Evolutionary conservation across 2,888 invertebrate species (phyloP), one percentile per base, ranked within the genome.

Genomic region (Zeuzera pyrina): DNA sequence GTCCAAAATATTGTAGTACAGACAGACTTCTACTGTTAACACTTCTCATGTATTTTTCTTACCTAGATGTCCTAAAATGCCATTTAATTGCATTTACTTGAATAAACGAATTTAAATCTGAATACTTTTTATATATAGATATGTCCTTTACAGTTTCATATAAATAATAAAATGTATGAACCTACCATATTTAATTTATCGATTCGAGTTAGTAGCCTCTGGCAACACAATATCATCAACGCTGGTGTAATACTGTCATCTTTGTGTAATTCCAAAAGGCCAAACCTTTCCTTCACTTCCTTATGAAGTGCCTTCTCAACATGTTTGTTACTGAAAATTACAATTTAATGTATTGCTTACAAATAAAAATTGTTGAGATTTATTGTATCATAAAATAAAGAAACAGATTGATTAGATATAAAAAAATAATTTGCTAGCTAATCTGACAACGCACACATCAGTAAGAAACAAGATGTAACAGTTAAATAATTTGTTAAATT

Each of bases 211-310:
- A 95, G 72, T 32, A 97, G 71, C 26, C 89, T 85, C 50, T 90
- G 86, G 56, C 94, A 91, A 52, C 94, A 95, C 34, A 88, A 73
- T 36, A 95, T 95, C 96, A 97, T 97, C 38, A 92, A 87, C 38
- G 90, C 91, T 0, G 96, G 95, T 0, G 94, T 93, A 7, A 97
- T 90, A 45, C 93, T 94, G 60, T 96, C 96, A 49, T 97, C 97
- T 71, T 96, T 96, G 40, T 88, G 87, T 1, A 97, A 78, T n/a
- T 89, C 87, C 15, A 87, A 73, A 15, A 97, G 73, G 7, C 88
- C 84, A 15, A 96, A 86, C 43, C 89, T 85, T 26, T 86, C 70
- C 11, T 88, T 72, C 26, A 92, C 93, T 52, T 87, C 86, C 26
- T 86, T 77, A 45, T 89, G 87, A 2, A 95, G 77, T 26, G 90